Evolutionary conservation across 2,113 vertebrate genomes (phyloP), one percentile per base, ranked within the genome.

Genomic region (Diglossa brunneiventris): DNA sequence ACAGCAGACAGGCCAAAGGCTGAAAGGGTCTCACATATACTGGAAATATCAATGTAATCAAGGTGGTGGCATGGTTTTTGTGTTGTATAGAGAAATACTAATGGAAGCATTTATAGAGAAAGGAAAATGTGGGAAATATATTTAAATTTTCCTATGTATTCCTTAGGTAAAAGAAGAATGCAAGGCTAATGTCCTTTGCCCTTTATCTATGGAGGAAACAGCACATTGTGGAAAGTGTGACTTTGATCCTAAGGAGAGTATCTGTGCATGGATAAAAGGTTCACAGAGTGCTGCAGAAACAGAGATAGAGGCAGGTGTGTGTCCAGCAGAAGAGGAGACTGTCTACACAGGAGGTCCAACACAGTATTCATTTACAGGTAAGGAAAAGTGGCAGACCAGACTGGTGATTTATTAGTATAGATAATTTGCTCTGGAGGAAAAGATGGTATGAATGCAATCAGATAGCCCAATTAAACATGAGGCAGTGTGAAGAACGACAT

Each of bases 151-250:
- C 49, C 62, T n/a, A 3, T 83, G 2, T 85, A 17, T 86, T 87
- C 69, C 58, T 62, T 69, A 97, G 97, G 95, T 98, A 63, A 97
- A 98, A 96, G 96, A 93, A 89, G 97, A 91, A 69, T 99, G 98
- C 87, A 89, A 90, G n/a, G 97, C 97, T 67, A 97, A 95, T 37
- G 52, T 90, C 21, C 55, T 99, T 78, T 99, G 99, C 94, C 99
- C 98, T 3, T 49, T 90, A 18, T 97, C 98, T 27, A 85, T 92
- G 74, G 97, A 98, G 66, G 92, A 96, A 52, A 97, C 96, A 39
- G 98, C 98, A 23, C 97, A 98, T 72, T 99, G 99, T 75, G 98
- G 98, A 33, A 96, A 91, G 81, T 99, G 99, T 97, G 98, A 98
- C 96, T 98, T 99, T 95, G 97, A 99, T 95, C 94, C 97, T 24